Evolutionary conservation across 30 jellyfish, hydroid and myxozoan genomes (phyloP).

Genomic region (Hydractinia echinata): DNA sequence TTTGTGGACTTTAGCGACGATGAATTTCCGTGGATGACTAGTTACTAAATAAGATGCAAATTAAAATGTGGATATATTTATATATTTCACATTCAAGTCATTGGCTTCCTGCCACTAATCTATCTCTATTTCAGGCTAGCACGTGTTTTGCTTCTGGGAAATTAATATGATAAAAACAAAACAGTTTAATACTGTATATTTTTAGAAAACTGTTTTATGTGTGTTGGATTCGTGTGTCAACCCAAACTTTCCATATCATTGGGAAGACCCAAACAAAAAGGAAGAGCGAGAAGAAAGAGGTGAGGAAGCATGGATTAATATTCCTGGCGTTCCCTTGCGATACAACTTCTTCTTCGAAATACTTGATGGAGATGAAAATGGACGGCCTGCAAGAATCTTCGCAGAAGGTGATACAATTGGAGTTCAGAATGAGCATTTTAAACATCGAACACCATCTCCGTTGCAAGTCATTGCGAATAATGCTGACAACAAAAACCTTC

Average conservation of each 20-base stretch:
- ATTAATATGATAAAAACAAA: too few species aligned
- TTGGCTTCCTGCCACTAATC: too few species aligned
- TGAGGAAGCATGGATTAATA: conserved; percentile 48
- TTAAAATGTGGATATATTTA: too few species aligned
- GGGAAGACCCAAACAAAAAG: conserved; percentile 26
- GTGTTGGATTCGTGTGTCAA: conserved; percentile 66
- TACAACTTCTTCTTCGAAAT: conserved; percentile 65
- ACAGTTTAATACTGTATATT: background rate
- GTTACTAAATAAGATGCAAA: too few species aligned
- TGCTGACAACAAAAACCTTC: background rate
- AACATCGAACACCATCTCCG: conserved; percentile 41
- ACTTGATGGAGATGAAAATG: conserved; percentile 76
- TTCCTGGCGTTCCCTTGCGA: conserved; percentile 78
- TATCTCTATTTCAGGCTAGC: too few species aligned
- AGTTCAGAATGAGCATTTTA: conserved; percentile 23
- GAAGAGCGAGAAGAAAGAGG: conserved; percentile 40
- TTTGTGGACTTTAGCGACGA: too few species aligned
- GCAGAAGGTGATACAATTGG: conserved; percentile 11
- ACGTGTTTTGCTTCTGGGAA: too few species aligned
- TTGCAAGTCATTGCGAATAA: conserved; percentile 28
- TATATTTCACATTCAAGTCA: too few species aligned
- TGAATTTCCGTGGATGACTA: too few species aligned
- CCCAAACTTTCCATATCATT: conserved; percentile 82
- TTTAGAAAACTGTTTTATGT: conserved; percentile 79
- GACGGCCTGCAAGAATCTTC: conserved; percentile 46